Evolutionary conservation across 2,113 vertebrate species (phyloP).

Genomic region (Budorcas taxicolor): DNA sequence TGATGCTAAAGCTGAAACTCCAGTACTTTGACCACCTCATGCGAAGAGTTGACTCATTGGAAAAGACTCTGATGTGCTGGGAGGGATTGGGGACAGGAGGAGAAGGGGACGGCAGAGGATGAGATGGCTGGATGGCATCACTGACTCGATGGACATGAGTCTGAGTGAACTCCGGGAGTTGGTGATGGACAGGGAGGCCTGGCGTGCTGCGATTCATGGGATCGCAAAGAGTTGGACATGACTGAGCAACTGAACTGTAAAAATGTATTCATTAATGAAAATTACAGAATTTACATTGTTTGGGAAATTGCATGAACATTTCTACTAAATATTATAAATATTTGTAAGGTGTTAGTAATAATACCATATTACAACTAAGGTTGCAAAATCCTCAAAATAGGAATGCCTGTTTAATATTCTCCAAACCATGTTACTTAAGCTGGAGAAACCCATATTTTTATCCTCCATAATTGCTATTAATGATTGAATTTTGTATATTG

Average conservation of each 20-base stretch:
- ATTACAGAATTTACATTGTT: background rate
- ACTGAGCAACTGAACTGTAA: background rate
- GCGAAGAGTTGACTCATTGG: no score
- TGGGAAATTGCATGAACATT: background rate
- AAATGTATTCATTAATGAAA: constrained; percentile 37
- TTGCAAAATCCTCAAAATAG: background rate
- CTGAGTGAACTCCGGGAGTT: no score
- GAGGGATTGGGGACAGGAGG: no score
- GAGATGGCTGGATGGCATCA: no score
- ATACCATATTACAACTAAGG: background rate
- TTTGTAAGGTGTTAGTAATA: background rate
- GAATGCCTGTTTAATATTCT: constrained; percentile 9
- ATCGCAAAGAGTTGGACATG: rapidly evolving
- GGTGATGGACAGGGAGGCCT: no score
- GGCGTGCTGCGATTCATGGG: no score
- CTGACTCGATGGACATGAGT: rapidly evolving
- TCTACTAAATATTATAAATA: background rate
- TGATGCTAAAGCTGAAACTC: no score
- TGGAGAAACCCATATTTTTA: background rate
- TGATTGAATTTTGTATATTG: constrained; percentile 14
- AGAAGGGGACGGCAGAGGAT: no score
- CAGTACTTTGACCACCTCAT: no score
- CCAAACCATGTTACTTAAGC: background rate
- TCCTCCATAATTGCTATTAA: constrained; percentile 7
- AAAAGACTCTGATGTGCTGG: no score